Conservation (phyloP, 2,888 invertebrate species). For the Parelbella ahira region DNA sequence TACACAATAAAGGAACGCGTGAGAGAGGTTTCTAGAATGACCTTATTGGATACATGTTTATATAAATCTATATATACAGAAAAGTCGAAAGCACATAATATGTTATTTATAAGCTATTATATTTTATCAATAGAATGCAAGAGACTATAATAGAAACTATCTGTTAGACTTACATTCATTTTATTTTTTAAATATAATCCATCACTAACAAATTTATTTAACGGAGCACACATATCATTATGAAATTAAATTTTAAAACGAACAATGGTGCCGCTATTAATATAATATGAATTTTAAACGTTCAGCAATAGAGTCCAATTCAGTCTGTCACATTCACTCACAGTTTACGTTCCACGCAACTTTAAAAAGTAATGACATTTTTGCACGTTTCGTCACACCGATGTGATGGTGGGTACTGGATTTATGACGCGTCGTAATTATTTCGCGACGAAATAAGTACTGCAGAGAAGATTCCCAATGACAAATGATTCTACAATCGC, state of each 20-base stretch:
- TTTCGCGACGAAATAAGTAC: neutral
- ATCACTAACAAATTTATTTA: slow-evolving; percentile 15
- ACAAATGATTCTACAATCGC: too few relatives aligned
- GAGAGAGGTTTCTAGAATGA: slow-evolving; percentile 2
- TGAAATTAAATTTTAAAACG: slow-evolving; percentile 7
- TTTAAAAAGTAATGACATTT: too few relatives aligned
- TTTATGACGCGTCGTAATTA: neutral
- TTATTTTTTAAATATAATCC: slow-evolving; percentile 3
- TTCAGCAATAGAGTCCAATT: slow-evolving; percentile 18
- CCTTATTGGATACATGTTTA: slow-evolving; percentile 5
- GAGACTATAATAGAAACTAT: slow-evolving; percentile 9
- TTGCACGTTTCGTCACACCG: slow-evolving; percentile 10
- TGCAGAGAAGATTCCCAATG: too few relatives aligned
- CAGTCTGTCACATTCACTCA: slow-evolving; percentile 20
- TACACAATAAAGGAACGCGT: slow-evolving; percentile 5
- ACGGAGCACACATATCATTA: slow-evolving; percentile 1
- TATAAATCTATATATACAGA: slow-evolving; percentile 26
- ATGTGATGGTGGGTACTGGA: slow-evolving; percentile 9
- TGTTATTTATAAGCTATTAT: slow-evolving; percentile 15
- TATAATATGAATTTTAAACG: slow-evolving; percentile 13
- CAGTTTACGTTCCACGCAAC: slow-evolving; percentile 7
- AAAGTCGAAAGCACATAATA: slow-evolving; percentile 20
- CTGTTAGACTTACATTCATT: slow-evolving; percentile 8
- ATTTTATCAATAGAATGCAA: slow-evolving; percentile 15
- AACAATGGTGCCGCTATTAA: slow-evolving; percentile 15